A percentile compares a stretch with the other conserved stretches of the same genome.
phyloP scores from a whole-genome alignment of 2,888 invertebrate genomes.

The Epiblema foenella region DNA sequence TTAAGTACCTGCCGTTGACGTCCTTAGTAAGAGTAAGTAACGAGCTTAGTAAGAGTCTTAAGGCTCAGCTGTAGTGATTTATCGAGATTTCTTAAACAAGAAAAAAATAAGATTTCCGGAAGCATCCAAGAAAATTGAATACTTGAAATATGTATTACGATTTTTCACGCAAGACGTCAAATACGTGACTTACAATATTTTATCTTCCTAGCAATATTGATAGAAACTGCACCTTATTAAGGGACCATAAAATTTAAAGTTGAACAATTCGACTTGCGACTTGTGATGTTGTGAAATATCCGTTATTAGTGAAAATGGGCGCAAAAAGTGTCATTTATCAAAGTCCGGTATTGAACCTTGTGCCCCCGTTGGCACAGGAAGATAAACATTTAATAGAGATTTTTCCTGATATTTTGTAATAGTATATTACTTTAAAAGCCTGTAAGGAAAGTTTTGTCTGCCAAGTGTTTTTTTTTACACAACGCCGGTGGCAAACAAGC shows the following conservation, averaged over 20 bases:
- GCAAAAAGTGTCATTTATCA: slow-evolving; percentile 25
- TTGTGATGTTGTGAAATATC: neutral
- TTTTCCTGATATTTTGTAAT: neutral
- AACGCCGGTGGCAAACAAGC: no score
- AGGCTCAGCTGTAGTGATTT: neutral
- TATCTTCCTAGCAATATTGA: neutral
- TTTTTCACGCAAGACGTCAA: slow-evolving; percentile 25
- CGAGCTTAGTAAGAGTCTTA: neutral
- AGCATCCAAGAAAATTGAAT: slow-evolving; percentile 26
- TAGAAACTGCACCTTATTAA: neutral
- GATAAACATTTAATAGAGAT: neutral
- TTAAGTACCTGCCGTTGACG: no score
- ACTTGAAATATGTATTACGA: slow-evolving; percentile 26
- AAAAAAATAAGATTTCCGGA: neutral
- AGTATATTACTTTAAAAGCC: no score
- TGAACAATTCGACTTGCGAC: neutral
- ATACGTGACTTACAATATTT: no score
- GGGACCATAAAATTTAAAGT: neutral
- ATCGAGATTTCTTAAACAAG: no score
- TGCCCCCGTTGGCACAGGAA: neutral
- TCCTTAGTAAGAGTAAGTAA: no score
- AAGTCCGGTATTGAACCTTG: slow-evolving; percentile 8
- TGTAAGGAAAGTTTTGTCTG: no score
- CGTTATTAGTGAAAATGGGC: neutral
- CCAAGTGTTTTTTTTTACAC: no score